Evolutionary conservation across 2,888 invertebrate genomes (phyloP).

Genomic region (Tribolium freemani): DNA sequence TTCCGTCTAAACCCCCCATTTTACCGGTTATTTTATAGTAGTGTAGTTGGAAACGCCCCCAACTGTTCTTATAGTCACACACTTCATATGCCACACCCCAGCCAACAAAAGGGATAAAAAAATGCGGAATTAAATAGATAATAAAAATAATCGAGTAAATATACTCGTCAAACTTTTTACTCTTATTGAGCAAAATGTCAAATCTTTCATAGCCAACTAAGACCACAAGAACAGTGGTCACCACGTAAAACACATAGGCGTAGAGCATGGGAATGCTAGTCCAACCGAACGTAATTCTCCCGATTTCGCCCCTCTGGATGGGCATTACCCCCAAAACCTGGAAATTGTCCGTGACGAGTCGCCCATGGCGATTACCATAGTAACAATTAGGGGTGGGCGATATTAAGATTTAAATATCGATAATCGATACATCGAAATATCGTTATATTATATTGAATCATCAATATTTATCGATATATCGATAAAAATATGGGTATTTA

Average conservation of each 20-base stretch:
- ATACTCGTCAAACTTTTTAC: constrained; percentile 77
- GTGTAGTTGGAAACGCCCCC: constrained; percentile 77
- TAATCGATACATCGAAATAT: too few species aligned
- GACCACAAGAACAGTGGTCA: constrained; percentile 73
- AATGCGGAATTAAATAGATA: constrained; percentile 77
- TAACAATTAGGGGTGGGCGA: too few species aligned
- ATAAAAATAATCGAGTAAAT: constrained; percentile 79
- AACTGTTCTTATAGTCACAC: constrained; percentile 78
- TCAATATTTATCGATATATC: too few species aligned
- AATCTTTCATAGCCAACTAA: constrained; percentile 75
- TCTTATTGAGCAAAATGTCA: constrained; percentile 73
- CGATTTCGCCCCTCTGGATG: constrained; percentile 65
- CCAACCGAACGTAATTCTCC: constrained; percentile 77
- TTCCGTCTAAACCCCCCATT: too few species aligned
- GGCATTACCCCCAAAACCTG: constrained; percentile 77
- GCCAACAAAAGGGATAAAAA: constrained; percentile 79
- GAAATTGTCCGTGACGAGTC: neutral
- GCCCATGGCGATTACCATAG: neutral
- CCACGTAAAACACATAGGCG: constrained; percentile 75
- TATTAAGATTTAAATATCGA: too few species aligned
- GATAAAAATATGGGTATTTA: too few species aligned
- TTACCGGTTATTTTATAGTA: constrained; percentile 66
- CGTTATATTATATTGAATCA: too few species aligned
- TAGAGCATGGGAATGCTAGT: constrained; percentile 75
- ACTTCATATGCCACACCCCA: constrained; percentile 80